Evolutionary conservation across 2,113 vertebrate species (phyloP).

Genomic region (Dasyurus viverrinus): DNA sequence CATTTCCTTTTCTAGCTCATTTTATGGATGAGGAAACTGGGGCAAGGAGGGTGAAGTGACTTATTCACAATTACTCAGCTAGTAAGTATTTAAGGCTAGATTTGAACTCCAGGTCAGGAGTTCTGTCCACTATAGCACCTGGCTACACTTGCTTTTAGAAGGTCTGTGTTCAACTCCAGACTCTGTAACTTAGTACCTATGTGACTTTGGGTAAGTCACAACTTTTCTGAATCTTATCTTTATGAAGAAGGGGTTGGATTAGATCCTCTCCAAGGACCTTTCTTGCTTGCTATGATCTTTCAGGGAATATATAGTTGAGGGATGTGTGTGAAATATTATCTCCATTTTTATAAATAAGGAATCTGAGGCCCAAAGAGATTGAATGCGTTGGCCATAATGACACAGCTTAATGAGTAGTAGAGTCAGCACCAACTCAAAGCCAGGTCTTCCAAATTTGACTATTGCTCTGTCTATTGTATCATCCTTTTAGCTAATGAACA

Average conservation of each 20-base stretch:
- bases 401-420: background rate
- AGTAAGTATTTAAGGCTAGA: background rate
- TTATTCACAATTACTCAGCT: background rate
- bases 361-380: background rate
- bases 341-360: background rate
- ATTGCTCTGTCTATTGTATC: background rate
- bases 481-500: background rate
- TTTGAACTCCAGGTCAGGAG: background rate
- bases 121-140: background rate
- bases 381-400: background rate
- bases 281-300: background rate
- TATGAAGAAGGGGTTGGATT: background rate
- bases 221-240: background rate
- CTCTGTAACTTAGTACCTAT: background rate
- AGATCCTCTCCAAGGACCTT: background rate
- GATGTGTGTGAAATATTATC: background rate
- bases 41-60: background rate
- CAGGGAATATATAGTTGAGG: background rate
- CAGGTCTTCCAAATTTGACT: background rate
- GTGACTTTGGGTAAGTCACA: background rate
- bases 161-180: background rate
- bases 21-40: background rate
- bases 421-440: background rate
- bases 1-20: background rate
- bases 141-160: background rate